Percentiles rank a stretch among this genome's conserved stretches.
Evolutionary conservation across 2,797 vertebrate species (phyloP).

Genomic region (Sebastes nivosus): DNA sequence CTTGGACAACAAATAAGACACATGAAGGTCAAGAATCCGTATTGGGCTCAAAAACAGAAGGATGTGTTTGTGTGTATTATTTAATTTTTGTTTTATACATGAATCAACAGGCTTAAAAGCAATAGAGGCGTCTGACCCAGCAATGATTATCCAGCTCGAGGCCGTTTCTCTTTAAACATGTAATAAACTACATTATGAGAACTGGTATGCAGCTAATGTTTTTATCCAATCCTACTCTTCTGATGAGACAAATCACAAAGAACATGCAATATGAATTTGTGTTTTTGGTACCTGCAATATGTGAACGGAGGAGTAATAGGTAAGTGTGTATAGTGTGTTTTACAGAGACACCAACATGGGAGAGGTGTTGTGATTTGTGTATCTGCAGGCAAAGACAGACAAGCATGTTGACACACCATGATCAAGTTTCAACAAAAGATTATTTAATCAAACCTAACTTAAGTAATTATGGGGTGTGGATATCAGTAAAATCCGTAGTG

Average conservation of each 20-base stretch:
- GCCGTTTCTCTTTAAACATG: constrained; percentile 19
- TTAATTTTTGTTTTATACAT: constrained; percentile 9
- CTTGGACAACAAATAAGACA: neutral
- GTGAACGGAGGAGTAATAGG: constrained; percentile 21
- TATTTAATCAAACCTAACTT: neutral
- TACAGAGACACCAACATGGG: neutral
- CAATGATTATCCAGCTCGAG: constrained; percentile 36
- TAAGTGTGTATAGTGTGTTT: constrained; percentile 37
- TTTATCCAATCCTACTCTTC: constrained; percentile 30
- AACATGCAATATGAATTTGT: constrained; percentile 29
- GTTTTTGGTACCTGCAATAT: constrained; percentile 49
- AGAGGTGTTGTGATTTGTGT: neutral
- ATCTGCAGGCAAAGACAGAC: neutral
- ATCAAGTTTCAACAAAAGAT: too few species aligned
- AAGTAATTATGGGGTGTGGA: neutral
- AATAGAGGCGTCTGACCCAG: constrained; percentile 42
- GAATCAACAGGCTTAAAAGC: constrained; percentile 45
- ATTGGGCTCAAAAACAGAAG: neutral
- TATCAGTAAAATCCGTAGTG: too few species aligned
- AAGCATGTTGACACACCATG: neutral
- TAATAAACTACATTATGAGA: constrained; percentile 38
- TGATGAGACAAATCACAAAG: constrained; percentile 19
- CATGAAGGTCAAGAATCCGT: neutral
- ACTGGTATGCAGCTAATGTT: constrained; percentile 53
- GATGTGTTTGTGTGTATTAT: neutral